Conservation (phyloP, 2,113 vertebrate genomes). For the Amia ocellicauda region DNA sequence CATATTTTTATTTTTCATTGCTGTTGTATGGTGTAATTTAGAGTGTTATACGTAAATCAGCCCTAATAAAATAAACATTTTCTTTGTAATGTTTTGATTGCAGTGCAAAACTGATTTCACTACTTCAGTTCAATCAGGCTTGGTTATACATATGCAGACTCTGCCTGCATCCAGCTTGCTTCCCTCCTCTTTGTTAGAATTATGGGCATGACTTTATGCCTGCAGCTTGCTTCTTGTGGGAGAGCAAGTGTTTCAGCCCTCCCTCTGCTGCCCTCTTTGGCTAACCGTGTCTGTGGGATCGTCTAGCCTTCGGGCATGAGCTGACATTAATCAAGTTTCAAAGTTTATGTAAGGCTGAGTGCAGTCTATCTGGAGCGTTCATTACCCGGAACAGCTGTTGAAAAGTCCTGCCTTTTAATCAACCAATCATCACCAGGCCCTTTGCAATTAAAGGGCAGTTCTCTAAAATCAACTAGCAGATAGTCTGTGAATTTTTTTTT, state of each 20-base stretch:
- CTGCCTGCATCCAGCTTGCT: background rate
- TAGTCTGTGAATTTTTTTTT: no score
- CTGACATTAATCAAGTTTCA: constrained; percentile 37
- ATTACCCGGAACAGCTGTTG: constrained; percentile 49
- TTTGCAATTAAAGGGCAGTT: background rate
- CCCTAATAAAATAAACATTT: no score
- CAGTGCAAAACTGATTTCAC: no score
- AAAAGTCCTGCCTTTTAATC: constrained; percentile 46
- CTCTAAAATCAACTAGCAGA: background rate
- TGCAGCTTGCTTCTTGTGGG: background rate
- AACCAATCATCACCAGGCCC: constrained; percentile 48
- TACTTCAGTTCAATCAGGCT: no score
- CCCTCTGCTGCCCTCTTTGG: background rate
- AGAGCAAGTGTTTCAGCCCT: background rate
- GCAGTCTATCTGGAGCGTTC: constrained; percentile 28
- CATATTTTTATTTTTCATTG: no score
- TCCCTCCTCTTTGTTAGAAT: constrained; percentile 43
- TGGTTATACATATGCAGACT: background rate
- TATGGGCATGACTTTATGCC: constrained; percentile 35
- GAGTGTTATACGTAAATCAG: no score
- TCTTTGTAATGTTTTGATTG: no score
- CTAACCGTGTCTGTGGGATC: constrained; percentile 29
- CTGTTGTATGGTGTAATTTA: no score
- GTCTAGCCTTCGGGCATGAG: constrained; percentile 31
- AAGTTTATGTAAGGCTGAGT: constrained; percentile 45